phyloP scores from a whole-genome alignment of 2,888 invertebrate genomes.

The Drosophila subsilvestris region DNA sequence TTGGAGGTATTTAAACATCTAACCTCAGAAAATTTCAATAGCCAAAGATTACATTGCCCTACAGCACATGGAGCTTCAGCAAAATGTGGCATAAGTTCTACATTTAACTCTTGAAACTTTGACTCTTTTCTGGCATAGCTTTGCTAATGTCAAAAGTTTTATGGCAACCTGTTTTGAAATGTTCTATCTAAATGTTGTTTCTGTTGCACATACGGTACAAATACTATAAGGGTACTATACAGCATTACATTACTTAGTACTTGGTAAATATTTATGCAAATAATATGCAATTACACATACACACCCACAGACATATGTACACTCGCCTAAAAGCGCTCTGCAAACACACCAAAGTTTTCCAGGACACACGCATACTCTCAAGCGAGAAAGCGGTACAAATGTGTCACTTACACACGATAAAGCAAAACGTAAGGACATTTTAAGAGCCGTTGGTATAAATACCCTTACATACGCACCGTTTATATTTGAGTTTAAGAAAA shows the following conservation, averaged over 20 bases:
- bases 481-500: too few relatives aligned
- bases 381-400: conserved; percentile 52
- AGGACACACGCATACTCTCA: conserved; percentile 35
- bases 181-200: conserved; percentile 26
- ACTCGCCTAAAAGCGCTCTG: conserved; percentile 63
- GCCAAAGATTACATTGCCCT: not conserved
- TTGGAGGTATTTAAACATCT: not conserved
- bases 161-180: conserved; percentile 47
- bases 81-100: not conserved
- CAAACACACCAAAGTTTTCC: conserved; percentile 63
- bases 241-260: conserved; percentile 39
- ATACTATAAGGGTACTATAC: conserved; percentile 3
- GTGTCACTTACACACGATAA: conserved; percentile 43
- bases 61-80: too few relatives aligned
- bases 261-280: conserved; percentile 72
- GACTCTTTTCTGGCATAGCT: conserved; percentile 6
- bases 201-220: conserved; percentile 18
- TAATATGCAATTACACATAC: conserved; percentile 70
- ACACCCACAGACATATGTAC: conserved; percentile 20
- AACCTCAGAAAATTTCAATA: not conserved
- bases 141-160: conserved; percentile 57
- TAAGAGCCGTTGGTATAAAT: not conserved
- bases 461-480: not conserved
- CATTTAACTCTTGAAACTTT: conserved; percentile 24
- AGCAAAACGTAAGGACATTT: conserved; percentile 30